A percentile compares a stretch with the other conserved stretches of the same genome.
Conservation (phyloP, 2,888 invertebrate species). For the Protodeltote pygarga region DNA sequence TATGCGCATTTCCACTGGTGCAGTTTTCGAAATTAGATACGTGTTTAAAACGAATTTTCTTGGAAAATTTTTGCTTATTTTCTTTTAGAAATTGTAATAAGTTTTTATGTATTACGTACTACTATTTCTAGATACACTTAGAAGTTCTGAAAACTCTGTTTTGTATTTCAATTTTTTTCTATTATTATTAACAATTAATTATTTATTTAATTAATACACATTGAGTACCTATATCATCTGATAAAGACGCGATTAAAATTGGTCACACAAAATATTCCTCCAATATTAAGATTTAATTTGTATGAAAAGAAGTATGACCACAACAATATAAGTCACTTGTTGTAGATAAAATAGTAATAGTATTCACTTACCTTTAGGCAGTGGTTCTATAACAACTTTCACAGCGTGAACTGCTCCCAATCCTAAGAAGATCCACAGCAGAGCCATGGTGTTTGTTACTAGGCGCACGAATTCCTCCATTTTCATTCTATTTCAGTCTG, state of each 20-base stretch:
- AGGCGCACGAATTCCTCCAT: conserved; percentile 68
- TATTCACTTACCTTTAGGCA: conserved; percentile 80
- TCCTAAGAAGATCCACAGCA: conserved; percentile 72
- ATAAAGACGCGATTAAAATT: too few relatives aligned
- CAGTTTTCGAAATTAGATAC: conserved; percentile 36
- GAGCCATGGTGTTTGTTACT: conserved; percentile 61
- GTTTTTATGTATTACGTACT: conserved; percentile 11
- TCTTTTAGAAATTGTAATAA: conserved; percentile 3
- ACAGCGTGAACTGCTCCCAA: conserved; percentile 73
- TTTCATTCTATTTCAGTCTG: conserved; percentile 55
- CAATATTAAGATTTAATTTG: too few relatives aligned
- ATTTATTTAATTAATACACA: too few relatives aligned
- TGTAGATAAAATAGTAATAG: too few relatives aligned
- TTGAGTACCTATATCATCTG: too few relatives aligned
- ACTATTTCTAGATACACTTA: too few relatives aligned
- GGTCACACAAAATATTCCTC: too few relatives aligned
- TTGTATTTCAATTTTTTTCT: not conserved
- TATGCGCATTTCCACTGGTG: conserved; percentile 31
- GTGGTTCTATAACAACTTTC: conserved; percentile 83
- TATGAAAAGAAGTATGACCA: too few relatives aligned
- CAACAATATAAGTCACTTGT: too few relatives aligned
- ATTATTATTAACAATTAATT: not conserved
- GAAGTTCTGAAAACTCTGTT: too few relatives aligned
- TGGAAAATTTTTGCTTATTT: conserved; percentile 10
- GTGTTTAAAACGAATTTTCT: conserved; percentile 25